Base-by-base conservation (phyloP, 2,888 invertebrate genomes). In the Furcula furcula region DNA sequence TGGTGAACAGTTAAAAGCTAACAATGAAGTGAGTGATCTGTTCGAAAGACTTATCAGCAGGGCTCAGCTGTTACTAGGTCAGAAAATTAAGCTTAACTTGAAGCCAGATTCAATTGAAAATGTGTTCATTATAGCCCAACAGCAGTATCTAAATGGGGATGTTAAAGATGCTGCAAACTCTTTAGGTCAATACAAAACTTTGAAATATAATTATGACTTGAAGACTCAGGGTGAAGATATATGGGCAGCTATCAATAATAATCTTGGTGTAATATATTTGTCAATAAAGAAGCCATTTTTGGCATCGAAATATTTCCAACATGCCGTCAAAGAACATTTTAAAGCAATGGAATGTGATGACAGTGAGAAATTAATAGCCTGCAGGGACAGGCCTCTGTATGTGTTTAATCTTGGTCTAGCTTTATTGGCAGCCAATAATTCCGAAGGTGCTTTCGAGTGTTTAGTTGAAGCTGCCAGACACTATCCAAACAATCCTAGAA, bases 401-500 rank as follows among this genome's bases (percentile, higher is more conserved):
- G 91, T 95, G 69, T 96, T 94, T 72, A 97, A 97, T 82, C 86
- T 96, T 51, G 97, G 97, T 0, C 91, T 98, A 34, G 92, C 95
- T 10, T 87, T 97, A 58, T 89, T 98, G 23, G 94, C 95, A 65
- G 92, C 95, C 18, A 94, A 94, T 34, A 93, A 95, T 56, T 92
- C 96, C 0, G 90, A 91, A 41, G 94, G 95, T 61, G 98, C 98
- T 0, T 98, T 98, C 78, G 97, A 97, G 65, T 97, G 96, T 73
- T 91, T 98, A 25, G 92, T 96, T 7, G 94, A 97, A 75, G 95
- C 95, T 2, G 93, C 96, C 0, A 93, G 96, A 46, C 92, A 94
- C 37, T 96, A 95, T 64, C 96, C 95, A 43, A 94, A 94, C 55
- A 98, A 97, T 78, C 95, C 98, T 2, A 90, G 95, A 35, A 90